Conservation (phyloP, 1,140 invertebrate species). For the Alviniconcha marisindica region DNA sequence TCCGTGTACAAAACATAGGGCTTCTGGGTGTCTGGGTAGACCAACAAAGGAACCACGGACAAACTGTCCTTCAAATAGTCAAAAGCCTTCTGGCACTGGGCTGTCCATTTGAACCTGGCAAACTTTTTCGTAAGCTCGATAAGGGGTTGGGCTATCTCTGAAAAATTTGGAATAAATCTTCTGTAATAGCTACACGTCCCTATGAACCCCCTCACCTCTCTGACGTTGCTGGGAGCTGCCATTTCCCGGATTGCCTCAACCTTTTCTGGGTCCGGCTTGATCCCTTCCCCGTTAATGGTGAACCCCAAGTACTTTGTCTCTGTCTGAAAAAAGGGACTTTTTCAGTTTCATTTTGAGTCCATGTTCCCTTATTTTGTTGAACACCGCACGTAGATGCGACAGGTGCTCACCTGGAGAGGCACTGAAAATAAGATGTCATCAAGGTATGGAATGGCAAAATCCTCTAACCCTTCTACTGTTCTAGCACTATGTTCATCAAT, state of each 20-base stretch:
- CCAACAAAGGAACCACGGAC: slow-evolving; percentile 42
- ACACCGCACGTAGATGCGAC: slow-evolving; percentile 41
- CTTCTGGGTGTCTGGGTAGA: slow-evolving; percentile 43
- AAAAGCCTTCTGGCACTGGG: slow-evolving; percentile 54
- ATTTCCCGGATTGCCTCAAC: slow-evolving; percentile 50
- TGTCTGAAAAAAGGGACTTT: slow-evolving; percentile 39
- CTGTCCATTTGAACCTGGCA: slow-evolving; percentile 58
- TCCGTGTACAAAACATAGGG: slow-evolving; percentile 53
- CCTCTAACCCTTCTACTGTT: background rate
- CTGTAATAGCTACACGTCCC: slow-evolving; percentile 77
- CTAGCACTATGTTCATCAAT: slow-evolving; percentile 59
- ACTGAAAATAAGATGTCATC: slow-evolving; percentile 53
- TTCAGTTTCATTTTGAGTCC: slow-evolving; percentile 47
- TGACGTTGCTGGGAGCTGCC: slow-evolving; percentile 66
- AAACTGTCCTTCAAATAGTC: slow-evolving; percentile 55
- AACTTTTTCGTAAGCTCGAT: slow-evolving; percentile 74
- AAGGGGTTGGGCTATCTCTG: slow-evolving; percentile 37
- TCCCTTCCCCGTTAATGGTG: slow-evolving; percentile 39
- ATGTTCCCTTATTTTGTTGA: slow-evolving; percentile 55
- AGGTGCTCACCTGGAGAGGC: slow-evolving; percentile 41
- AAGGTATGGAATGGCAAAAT: slow-evolving; percentile 40
- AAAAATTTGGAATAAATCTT: slow-evolving; percentile 71
- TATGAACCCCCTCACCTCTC: slow-evolving; percentile 75
- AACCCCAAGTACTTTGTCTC: slow-evolving; percentile 53
- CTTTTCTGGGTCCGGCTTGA: slow-evolving; percentile 48